Evolutionary conservation across 2,888 invertebrate genomes (phyloP), one percentile per base, ranked within the genome.

Genomic region (Idaea aversata): DNA sequence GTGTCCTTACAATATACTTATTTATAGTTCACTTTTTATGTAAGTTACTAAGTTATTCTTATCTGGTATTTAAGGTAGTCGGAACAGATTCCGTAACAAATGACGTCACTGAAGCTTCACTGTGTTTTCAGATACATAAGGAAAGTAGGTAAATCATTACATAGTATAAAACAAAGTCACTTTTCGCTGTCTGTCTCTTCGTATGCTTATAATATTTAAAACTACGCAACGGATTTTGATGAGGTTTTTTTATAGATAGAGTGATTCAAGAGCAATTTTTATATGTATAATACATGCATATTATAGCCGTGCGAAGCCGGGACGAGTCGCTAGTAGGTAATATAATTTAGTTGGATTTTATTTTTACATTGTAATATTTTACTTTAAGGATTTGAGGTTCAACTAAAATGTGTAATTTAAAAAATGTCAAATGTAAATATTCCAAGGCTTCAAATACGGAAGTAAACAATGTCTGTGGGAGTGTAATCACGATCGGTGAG

Each of bases 401-500:
- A 63, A 57, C 64, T 58, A 16, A 5, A 47, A 13, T 36, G 15
- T 67, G 15, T 15, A 34, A 64, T 67, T 38, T 62, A 63, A 57
- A 61, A 35, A 47, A 47, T 63, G 58, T 63, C 3, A 25, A 60
- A 62, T 59, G 57, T 57, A 65, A 64, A 68, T 62, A 68, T 58
- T 60, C 67, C 69, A 70, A 70, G 69, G 67, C 67, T 64, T 66
- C 67, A 66, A 69, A 67, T 69, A 59, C 70, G 74, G 75, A 78
- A 78, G 77, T 75, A 71, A 75, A 77, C 75, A 69, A 77, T 77
- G 72, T 68, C 75, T 75, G 70, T 74, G 75, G 15, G 58, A 59
- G 5, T 15, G 58, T 1, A 10, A 4, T 15, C 58, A 13, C 47
- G 47, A 47, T 47, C 47, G 10, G 7, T 15, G 7, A 4, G 57